Evolutionary conservation across 35 echinoderm and acorn worm genomes (phyloP).

Genomic region (Diadema setosum): DNA sequence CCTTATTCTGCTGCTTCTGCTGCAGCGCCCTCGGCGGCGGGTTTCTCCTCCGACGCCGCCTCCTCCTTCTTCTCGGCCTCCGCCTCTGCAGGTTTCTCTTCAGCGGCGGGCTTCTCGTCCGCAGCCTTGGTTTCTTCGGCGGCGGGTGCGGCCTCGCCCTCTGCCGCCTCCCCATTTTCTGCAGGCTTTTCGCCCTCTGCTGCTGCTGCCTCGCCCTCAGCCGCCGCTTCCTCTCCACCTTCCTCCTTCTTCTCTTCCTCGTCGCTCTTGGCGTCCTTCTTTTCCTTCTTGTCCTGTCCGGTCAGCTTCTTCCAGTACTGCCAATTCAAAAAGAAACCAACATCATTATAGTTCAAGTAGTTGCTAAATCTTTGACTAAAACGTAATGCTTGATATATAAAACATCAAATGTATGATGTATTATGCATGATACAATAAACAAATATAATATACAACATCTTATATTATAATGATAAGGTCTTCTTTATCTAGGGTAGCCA

Average conservation of each 20-base stretch:
- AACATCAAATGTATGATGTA: too few relatives aligned
- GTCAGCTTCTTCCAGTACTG: constrained; percentile 94
- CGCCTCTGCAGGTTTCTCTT: constrained; percentile 42
- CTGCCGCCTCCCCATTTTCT: constrained; percentile 59
- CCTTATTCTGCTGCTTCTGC: not conserved
- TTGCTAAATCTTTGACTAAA: too few relatives aligned
- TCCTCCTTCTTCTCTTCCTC: constrained; percentile 58
- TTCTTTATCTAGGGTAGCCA: too few relatives aligned
- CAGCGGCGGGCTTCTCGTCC: constrained; percentile 29
- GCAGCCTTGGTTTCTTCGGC: constrained; percentile 46
- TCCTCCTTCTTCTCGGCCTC: not conserved
- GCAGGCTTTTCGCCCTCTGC: constrained; percentile 23
- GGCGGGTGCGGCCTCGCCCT: constrained; percentile 14
- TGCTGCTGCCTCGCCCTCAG: constrained; percentile 15
- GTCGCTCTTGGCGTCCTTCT: constrained; percentile 55
- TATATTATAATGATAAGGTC: too few relatives aligned
- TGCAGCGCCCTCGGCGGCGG: constrained; percentile 23
- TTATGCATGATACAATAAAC: too few relatives aligned
- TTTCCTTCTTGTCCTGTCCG: constrained; percentile 72
- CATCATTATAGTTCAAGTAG: too few relatives aligned
- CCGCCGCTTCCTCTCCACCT: constrained; percentile 49
- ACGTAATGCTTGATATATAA: too few relatives aligned
- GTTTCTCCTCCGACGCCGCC: not conserved
- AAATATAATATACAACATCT: too few relatives aligned
- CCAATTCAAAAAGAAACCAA: too few relatives aligned